Evolutionary conservation across 2,797 vertebrate genomes (phyloP), one percentile per base, ranked within the genome.

Genomic region (Steatocranus sp.): DNA sequence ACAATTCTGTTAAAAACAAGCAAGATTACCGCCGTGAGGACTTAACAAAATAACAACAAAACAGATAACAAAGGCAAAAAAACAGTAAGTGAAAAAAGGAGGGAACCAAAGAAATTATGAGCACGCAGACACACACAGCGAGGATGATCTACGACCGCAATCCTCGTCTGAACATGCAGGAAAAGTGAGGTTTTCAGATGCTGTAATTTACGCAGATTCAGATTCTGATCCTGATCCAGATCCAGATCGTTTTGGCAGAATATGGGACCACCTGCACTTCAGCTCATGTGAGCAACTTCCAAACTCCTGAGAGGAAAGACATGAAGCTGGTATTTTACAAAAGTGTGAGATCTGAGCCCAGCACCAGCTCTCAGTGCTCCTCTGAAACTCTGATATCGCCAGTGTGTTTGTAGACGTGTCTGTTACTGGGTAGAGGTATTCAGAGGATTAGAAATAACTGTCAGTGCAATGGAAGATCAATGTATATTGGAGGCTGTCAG

Each of bases 141-240:
- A 86, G 76, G 56, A 36, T 4, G 82, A 90, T 79, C 53, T 82
- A 80, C 17, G 48, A 23, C 81, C 18, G 25, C 41, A 46, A 81
- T 27, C 88, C 83, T 84, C 77, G 94, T 75, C 94, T 92, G 12
- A 91, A 93, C 93, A 90, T 58, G 93, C 92, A 25, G 83, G 76
- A 83, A 91, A 92, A 91, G 89, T 85, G 79, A 91, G 77, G 89
- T 93, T 92, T 89, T 90, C 87, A 94, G 89, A 92, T 80, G 83
- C 88, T 92, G 89, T 93, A 87, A 91, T 93, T 94, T 91, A 89
- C 86, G 43, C 85, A 91, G 88, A 92, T 93, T 90, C 91, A 87
- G 81, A 89, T 89, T 80, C 85, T 27, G 66, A 70, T 70, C 63
- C 63, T 41, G 36, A 70, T 70, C 66, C 66, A 50, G 25, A 73